A percentile compares a stretch with the other conserved stretches of the same genome.
Conservation (phyloP, 1,140 invertebrate species). For the Musca domestica region DNA sequence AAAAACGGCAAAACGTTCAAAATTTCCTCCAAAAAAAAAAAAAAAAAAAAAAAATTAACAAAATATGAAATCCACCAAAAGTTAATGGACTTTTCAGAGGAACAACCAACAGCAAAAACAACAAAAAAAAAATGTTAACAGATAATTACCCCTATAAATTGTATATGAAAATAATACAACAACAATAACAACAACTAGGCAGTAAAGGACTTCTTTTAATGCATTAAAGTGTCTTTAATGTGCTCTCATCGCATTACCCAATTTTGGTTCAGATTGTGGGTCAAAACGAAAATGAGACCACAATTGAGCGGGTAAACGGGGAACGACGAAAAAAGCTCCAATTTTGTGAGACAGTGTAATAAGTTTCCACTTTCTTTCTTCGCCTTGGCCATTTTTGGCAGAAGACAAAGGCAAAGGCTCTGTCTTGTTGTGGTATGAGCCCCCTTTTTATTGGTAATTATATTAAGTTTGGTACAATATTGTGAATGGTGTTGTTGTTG, state of each 20-base stretch:
- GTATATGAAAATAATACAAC: conserved; percentile 4
- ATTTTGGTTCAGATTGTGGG: background rate
- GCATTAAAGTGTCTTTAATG: conserved; percentile 19
- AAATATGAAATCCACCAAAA: conserved; percentile 15
- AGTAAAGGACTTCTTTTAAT: background rate
- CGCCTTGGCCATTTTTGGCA: background rate
- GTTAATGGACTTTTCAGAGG: background rate
- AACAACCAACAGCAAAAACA: conserved; percentile 2
- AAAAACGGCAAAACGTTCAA: background rate
- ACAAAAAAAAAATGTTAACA: conserved; percentile 8
- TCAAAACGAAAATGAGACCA: no score
- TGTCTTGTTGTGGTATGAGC: background rate
- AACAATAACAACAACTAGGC: background rate
- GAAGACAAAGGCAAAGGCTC: no score
- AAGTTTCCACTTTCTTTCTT: background rate
- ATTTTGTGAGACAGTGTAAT: background rate
- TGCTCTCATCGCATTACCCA: conserved; percentile 7
- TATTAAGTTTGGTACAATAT: background rate
- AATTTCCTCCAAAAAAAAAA: background rate
- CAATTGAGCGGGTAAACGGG: background rate
- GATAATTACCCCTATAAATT: conserved; percentile 21
- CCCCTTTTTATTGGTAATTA: background rate
- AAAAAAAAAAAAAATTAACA: conserved; percentile 14
- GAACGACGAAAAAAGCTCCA: no score
- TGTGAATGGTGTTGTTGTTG: background rate